Conservation (phyloP, 2,113 vertebrate genomes). For the Etheostoma cragini region DNA sequence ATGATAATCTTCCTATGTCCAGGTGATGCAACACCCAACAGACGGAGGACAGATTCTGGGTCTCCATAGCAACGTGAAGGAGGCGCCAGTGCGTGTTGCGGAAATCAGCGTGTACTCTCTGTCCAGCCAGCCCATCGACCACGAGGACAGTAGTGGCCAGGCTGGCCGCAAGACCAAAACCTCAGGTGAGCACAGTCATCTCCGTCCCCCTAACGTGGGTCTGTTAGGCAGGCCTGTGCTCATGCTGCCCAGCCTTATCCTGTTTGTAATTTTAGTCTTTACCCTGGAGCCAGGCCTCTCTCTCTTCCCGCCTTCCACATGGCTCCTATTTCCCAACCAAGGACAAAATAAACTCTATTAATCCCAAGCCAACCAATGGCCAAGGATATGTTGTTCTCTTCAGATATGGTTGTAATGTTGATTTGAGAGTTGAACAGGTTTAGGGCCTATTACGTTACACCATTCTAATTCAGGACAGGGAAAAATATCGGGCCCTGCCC, state of each 20-base stretch:
- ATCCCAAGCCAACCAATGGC: conserved; percentile 55
- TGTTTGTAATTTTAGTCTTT: conserved; percentile 59
- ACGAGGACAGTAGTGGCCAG: conserved; percentile 81
- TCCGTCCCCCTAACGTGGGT: conserved; percentile 1
- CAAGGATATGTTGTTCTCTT: conserved; percentile 69
- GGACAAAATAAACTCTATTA: conserved; percentile 62
- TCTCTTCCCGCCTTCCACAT: conserved; percentile 52
- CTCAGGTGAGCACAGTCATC: conserved; percentile 76
- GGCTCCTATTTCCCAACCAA: conserved; percentile 63
- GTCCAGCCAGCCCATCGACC: conserved; percentile 87
- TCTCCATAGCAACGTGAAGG: conserved; percentile 87
- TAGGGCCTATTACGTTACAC: conserved; percentile 71
- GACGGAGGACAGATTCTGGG: conserved; percentile 85
- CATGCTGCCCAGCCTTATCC: conserved; percentile 24
- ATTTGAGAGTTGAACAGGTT: conserved; percentile 69
- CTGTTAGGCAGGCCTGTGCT: conserved; percentile 33
- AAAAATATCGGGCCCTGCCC: conserved; percentile 26
- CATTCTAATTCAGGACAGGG: conserved; percentile 67
- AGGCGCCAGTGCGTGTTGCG: conserved; percentile 83
- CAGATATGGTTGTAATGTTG: conserved; percentile 70
- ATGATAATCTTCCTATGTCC: conserved; percentile 47
- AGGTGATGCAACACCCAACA: conserved; percentile 88
- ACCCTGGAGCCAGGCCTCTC: conserved; percentile 32
- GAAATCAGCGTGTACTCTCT: conserved; percentile 87
- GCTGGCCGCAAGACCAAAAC: conserved; percentile 82